Evolutionary conservation across 2,113 vertebrate species (phyloP).

Genomic region (Actenoides hombroni): DNA sequence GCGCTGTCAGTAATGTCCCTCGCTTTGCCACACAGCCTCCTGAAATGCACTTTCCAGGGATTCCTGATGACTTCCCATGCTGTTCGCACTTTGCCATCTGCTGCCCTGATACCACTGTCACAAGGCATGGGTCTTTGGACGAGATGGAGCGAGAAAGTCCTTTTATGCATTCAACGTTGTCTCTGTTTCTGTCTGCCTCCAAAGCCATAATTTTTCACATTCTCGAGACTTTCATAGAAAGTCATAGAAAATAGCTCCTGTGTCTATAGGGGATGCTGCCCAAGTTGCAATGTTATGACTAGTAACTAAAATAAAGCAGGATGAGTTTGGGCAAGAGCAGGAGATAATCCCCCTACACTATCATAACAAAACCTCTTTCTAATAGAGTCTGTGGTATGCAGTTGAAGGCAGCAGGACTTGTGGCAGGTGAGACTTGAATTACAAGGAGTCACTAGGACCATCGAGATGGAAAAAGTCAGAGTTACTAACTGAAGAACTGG

Average conservation of each 20-base stretch:
- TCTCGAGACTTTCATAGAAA: neutral
- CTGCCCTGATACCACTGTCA: constrained; percentile 15
- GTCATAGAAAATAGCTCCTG: neutral
- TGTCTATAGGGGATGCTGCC: rapidly evolving
- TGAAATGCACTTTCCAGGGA: constrained; percentile 53
- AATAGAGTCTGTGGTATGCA: no score
- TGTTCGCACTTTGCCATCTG: constrained; percentile 68
- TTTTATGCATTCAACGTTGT: neutral
- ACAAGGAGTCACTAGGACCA: neutral
- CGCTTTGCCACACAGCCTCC: constrained; percentile 35
- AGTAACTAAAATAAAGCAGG: neutral
- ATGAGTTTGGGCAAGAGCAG: neutral
- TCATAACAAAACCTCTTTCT: neutral
- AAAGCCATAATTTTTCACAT: neutral
- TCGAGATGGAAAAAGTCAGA: neutral
- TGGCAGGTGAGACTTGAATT: neutral
- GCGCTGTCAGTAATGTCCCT: constrained; percentile 15
- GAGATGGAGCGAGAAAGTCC: neutral
- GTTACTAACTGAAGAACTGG: neutral
- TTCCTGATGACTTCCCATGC: constrained; percentile 47
- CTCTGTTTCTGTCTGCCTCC: neutral
- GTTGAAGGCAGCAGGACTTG: neutral
- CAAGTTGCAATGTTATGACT: neutral
- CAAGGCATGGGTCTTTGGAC: neutral
- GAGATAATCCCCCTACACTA: neutral